phyloP scores from a whole-genome alignment of 2,113 vertebrate species.

The Mirounga angustirostris region DNA sequence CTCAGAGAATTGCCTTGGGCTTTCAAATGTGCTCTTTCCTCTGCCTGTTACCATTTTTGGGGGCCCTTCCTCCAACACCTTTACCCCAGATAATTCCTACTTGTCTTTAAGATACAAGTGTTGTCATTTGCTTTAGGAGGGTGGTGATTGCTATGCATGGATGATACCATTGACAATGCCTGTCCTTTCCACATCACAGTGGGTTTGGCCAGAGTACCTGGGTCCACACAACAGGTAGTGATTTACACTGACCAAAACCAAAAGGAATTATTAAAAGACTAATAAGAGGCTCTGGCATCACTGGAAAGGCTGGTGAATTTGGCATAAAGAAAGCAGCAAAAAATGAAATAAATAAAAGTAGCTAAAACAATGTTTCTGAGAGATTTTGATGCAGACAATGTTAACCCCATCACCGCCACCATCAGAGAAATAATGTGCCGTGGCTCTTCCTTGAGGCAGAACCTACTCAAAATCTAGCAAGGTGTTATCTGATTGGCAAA shows the following conservation, averaged over 20 bases:
- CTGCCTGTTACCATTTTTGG: not conserved
- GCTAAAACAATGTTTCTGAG: not conserved
- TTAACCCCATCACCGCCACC: no score
- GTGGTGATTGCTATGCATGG: accelerated
- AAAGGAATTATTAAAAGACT: not conserved
- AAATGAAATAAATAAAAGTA: not conserved
- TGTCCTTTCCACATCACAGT: not conserved
- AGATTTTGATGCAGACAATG: not conserved
- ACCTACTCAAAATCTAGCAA: not conserved
- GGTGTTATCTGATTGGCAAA: not conserved
- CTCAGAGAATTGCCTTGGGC: not conserved
- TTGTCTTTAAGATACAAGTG: not conserved
- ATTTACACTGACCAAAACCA: not conserved
- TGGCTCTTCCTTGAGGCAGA: not conserved
- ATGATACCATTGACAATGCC: no score
- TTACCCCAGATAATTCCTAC: not conserved
- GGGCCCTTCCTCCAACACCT: not conserved
- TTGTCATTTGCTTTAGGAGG: not conserved
- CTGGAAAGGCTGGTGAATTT: not conserved
- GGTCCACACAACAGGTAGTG: not conserved
- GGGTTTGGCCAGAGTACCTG: no score
- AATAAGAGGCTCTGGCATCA: not conserved
- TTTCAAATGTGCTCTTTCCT: not conserved
- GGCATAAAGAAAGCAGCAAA: not conserved
- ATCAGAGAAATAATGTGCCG: not conserved